Conservation (phyloP, 2,888 invertebrate genomes). For the Drosophila niveifrons region DNA sequence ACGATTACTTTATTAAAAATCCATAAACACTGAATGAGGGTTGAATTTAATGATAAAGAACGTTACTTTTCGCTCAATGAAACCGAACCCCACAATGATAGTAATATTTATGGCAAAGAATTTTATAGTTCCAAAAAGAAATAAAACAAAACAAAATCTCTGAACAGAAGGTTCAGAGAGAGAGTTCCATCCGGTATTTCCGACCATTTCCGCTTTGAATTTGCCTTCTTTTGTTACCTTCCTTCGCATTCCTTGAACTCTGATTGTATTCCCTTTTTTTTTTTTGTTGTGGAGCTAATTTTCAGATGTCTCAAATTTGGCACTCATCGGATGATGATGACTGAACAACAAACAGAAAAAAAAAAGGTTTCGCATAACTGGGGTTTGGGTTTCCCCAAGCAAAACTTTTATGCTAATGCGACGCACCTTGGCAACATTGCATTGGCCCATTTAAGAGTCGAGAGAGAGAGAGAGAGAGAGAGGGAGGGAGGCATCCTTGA, state of each 20-base stretch:
- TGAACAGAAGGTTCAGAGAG: background rate
- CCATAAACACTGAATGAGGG: background rate
- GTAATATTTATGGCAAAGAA: background rate
- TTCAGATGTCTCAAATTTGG: slow-evolving; percentile 68
- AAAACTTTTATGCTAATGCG: slow-evolving; percentile 27
- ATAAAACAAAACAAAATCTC: background rate
- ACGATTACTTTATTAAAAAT: background rate
- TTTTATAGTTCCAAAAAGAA: background rate
- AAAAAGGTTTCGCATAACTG: slow-evolving; percentile 30
- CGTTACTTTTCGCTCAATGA: background rate
- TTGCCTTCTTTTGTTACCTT: slow-evolving; percentile 38
- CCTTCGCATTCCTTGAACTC: slow-evolving; percentile 29
- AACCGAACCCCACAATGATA: background rate
- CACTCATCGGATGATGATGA: slow-evolving; percentile 59
- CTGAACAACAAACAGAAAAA: background rate
- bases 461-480: no score
- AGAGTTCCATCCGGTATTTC: slow-evolving; percentile 14
- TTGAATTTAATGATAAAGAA: background rate
- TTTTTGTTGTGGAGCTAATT: slow-evolving; percentile 65
- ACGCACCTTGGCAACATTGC: slow-evolving; percentile 47
- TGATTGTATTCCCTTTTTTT: slow-evolving; percentile 35
- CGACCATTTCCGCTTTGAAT: slow-evolving; percentile 12
- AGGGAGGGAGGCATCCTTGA: slow-evolving; percentile 51
- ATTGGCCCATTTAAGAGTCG: slow-evolving; percentile 42
- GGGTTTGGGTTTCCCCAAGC: slow-evolving; percentile 3